A percentile compares a stretch with the other conserved stretches of the same genome.
Evolutionary conservation across 2,888 invertebrate genomes (phyloP).

Genomic region (Cantharis flavilabris): DNA sequence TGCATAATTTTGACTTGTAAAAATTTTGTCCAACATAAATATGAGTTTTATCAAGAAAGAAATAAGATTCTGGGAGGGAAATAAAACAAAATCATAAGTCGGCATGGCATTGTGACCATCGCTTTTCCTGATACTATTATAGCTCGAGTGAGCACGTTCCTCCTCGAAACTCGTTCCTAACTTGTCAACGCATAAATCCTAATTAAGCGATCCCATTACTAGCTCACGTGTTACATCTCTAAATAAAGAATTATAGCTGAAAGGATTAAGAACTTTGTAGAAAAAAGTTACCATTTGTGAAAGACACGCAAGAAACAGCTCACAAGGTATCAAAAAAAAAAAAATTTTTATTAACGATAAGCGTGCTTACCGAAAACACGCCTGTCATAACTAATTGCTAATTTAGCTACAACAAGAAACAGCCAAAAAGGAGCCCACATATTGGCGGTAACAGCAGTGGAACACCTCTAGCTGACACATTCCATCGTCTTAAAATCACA

Average conservation of each 20-base stretch:
- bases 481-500: constrained; percentile 29
- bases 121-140: background rate
- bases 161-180: constrained; percentile 17
- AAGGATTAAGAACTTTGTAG: constrained; percentile 4
- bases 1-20: background rate
- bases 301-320: background rate
- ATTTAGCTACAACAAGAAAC: constrained; percentile 30
- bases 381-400: constrained; percentile 40
- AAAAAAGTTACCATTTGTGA: background rate
- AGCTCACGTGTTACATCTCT: constrained; percentile 28
- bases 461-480: constrained; percentile 33
- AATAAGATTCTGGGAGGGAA: background rate
- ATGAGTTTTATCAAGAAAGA: background rate
- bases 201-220: constrained; percentile 31
- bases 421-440: constrained; percentile 36
- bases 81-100: background rate
- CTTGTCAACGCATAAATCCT: constrained; percentile 39
- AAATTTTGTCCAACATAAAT: background rate
- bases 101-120: background rate
- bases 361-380: constrained; percentile 44
- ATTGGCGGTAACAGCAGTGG: constrained; percentile 32
- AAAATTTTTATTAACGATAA: background rate
- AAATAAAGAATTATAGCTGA: constrained; percentile 25
- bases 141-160: constrained; percentile 30
- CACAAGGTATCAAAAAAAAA: background rate